Conservation (phyloP, 2,113 vertebrate genomes). For the Muntiacus reevesi region DNA sequence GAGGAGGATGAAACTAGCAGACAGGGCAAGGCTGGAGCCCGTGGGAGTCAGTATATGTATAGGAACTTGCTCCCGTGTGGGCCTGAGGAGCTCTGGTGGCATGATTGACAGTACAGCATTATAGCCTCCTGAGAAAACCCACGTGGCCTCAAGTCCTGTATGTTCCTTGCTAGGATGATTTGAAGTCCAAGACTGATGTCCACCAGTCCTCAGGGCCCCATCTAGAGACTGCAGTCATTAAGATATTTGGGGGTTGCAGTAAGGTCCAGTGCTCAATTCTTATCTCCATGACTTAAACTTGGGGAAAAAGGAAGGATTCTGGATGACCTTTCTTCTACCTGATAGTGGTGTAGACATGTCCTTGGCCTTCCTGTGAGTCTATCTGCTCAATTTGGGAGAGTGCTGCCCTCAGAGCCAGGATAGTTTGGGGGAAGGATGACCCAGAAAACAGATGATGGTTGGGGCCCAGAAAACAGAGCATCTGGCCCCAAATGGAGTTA, state of each 20-base stretch:
- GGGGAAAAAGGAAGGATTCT: background rate
- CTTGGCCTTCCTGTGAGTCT: background rate
- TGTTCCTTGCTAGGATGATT: background rate
- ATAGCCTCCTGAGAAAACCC: background rate
- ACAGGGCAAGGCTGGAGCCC: background rate
- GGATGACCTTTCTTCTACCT: background rate
- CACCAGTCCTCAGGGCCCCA: background rate
- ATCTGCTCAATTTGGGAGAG: background rate
- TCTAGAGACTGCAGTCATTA: background rate
- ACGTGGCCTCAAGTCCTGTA: fast-evolving
- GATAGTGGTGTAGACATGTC: background rate
- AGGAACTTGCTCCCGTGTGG: background rate
- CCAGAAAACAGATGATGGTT: background rate
- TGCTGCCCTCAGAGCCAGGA: background rate
- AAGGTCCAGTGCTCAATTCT: background rate
- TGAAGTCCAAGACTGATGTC: background rate
- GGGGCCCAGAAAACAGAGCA: background rate
- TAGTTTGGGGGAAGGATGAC: background rate
- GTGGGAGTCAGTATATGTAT: background rate
- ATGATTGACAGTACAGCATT: background rate
- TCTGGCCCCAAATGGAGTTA: background rate
- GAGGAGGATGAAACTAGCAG: background rate
- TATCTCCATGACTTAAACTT: background rate
- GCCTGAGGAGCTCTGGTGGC: background rate
- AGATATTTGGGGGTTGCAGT: no score